A percentile compares a stretch with the other conserved stretches of the same genome.
Evolutionary conservation across 1,140 invertebrate genomes (phyloP).

Genomic region (Tribolium castaneum): DNA sequence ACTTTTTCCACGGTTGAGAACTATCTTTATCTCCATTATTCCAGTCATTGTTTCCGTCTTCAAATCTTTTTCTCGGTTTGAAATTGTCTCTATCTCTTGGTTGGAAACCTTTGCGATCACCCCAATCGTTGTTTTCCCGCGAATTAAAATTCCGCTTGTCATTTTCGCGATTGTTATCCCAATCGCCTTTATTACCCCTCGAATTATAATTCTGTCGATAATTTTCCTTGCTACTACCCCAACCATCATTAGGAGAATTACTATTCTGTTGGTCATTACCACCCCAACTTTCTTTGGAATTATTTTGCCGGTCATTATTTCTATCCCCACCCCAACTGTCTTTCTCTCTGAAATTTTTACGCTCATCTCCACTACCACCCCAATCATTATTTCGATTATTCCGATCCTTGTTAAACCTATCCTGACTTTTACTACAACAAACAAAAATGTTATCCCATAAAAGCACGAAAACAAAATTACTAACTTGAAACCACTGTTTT

Average conservation of each 20-base stretch:
- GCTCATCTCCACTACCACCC: constrained; percentile 11
- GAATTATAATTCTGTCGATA: not conserved
- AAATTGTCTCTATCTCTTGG: constrained; percentile 30
- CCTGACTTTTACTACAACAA: constrained; percentile 2
- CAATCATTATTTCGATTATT: constrained; percentile 32
- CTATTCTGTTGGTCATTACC: not conserved
- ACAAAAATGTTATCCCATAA: not conserved
- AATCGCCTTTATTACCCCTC: not conserved
- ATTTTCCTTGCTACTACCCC: not conserved
- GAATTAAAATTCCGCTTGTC: constrained; percentile 22
- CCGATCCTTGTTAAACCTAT: not conserved
- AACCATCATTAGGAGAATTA: not conserved
- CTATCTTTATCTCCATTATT: not conserved
- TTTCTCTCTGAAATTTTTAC: constrained; percentile 28
- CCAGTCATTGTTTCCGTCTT: constrained; percentile 37
- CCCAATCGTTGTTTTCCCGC: not conserved
- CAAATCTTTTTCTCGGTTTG: constrained; percentile 12
- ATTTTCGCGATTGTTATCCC: constrained; percentile 5
- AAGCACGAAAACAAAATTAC: not conserved
- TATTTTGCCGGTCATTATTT: not conserved
- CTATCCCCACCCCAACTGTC: not conserved
- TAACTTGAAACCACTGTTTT: constrained; percentile 7
- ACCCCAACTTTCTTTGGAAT: not conserved
- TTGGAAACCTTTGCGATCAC: not conserved
- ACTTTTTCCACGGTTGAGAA: not conserved